Evolutionary conservation across 1,140 invertebrate species (phyloP).

Genomic region (Drusus annulatus): DNA sequence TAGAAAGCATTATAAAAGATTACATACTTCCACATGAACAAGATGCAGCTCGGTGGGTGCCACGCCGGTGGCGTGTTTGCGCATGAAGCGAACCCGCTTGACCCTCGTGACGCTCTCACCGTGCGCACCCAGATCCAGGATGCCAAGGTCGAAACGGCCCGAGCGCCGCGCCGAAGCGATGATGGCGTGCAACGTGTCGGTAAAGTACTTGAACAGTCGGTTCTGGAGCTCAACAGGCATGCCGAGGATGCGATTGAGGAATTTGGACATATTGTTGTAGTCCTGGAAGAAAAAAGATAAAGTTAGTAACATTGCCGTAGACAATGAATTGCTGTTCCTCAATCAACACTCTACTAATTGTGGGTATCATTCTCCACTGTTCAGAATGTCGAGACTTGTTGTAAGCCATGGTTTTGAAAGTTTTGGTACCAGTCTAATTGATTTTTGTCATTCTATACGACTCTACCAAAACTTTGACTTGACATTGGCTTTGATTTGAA

Average conservation of each 20-base stretch:
- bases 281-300: slow-evolving; percentile 72
- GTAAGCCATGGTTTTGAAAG: too few species aligned
- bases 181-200: slow-evolving; percentile 91
- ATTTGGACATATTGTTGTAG: slow-evolving; percentile 98
- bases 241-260: slow-evolving; percentile 97
- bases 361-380: too few species aligned
- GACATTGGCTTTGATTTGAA: too few species aligned
- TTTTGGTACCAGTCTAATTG: too few species aligned
- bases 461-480: too few species aligned
- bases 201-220: slow-evolving; percentile 97
- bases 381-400: too few species aligned
- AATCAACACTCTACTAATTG: too few species aligned
- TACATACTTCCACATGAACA: slow-evolving; percentile 87
- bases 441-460: too few species aligned
- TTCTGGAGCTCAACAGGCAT: slow-evolving; percentile 98
- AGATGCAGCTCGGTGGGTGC: slow-evolving; percentile 94
- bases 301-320: too few species aligned
- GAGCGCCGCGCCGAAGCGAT: slow-evolving; percentile 81
- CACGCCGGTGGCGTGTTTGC: slow-evolving; percentile 90
- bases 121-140: slow-evolving; percentile 91
- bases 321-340: too few species aligned
- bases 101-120: slow-evolving; percentile 88
- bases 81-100: slow-evolving; percentile 83
- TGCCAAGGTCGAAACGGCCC: slow-evolving; percentile 92
- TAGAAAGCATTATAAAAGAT: too few species aligned